Percentiles rank a stretch among this genome's conserved stretches.
Conservation (phyloP, 2,113 vertebrate genomes). For the Microtus ochrogaster region DNA sequence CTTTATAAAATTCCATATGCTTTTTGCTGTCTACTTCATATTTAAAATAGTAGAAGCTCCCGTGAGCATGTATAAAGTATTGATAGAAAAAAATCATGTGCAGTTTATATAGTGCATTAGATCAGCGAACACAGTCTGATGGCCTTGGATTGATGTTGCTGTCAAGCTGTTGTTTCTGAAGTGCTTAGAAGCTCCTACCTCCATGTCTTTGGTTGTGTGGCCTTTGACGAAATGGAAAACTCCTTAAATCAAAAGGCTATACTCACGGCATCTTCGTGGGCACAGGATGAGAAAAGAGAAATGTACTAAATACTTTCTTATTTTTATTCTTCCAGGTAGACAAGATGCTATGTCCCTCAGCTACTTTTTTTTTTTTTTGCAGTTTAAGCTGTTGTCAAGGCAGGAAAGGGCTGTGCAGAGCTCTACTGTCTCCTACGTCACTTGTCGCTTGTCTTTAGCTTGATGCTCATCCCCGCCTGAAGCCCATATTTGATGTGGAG, state of each 20-base stretch:
- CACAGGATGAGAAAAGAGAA: background rate
- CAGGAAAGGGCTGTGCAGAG: background rate
- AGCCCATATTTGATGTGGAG: background rate
- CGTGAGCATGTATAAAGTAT: background rate
- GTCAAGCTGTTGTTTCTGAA: background rate
- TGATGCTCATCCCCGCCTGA: background rate
- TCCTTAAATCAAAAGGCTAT: background rate
- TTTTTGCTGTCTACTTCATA: background rate
- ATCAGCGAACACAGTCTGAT: background rate
- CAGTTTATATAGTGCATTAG: background rate
- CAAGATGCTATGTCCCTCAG: background rate
- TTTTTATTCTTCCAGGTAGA: background rate
- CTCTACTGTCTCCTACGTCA: background rate
- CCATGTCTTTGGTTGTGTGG: background rate
- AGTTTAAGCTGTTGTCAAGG: background rate
- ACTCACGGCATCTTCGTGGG: background rate
- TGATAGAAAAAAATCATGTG: background rate
- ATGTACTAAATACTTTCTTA: background rate
- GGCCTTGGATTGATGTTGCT: background rate
- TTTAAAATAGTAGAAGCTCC: background rate
- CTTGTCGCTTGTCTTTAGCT: background rate
- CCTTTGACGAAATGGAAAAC: background rate
- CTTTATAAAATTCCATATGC: conserved; percentile 14
- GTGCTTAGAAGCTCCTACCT: background rate
- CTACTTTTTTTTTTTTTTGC: background rate